Percentiles rank a stretch among this genome's conserved stretches.
phyloP scores from a whole-genome alignment of 1,140 invertebrate species.

The Choristoneura fumiferana region DNA sequence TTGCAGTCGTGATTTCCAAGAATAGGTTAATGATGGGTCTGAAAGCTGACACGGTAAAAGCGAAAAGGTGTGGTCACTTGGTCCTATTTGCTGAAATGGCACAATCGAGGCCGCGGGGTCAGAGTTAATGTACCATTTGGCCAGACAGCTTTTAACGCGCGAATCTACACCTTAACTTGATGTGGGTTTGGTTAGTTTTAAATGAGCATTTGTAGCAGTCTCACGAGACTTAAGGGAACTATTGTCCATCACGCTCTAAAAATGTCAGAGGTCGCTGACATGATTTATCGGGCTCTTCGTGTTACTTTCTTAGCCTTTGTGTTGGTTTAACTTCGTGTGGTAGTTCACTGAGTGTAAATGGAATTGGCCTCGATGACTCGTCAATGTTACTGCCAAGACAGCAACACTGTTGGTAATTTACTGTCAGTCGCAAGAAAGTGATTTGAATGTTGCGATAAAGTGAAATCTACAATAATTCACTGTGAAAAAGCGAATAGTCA shows the following conservation, averaged over 20 bases:
- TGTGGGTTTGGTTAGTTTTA: neutral
- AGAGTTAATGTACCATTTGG: neutral
- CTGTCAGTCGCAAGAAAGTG: too few relatives aligned
- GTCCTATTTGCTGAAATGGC: slow-evolving; percentile 40
- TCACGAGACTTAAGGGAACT: slow-evolving; percentile 27
- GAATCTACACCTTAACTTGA: neutral
- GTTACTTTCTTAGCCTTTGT: slow-evolving; percentile 22
- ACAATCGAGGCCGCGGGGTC: slow-evolving; percentile 35
- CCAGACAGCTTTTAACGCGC: neutral
- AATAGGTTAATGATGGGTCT: slow-evolving; percentile 12
- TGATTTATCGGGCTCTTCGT: slow-evolving; percentile 22
- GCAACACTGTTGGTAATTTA: neutral
- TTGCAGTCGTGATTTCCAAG: neutral
- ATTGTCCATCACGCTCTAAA: slow-evolving; percentile 40
- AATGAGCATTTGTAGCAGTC: slow-evolving; percentile 15
- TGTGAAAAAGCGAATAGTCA: too few relatives aligned
- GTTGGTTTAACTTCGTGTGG: slow-evolving; percentile 21
- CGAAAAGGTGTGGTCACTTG: slow-evolving; percentile 31
- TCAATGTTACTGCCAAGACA: neutral
- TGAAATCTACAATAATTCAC: too few relatives aligned
- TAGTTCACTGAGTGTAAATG: neutral
- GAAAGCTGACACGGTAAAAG: slow-evolving; percentile 29
- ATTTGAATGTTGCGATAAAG: too few relatives aligned
- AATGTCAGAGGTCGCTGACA: slow-evolving; percentile 41
- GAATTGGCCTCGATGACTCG: neutral